Conservation (phyloP, 2,113 vertebrate species). For the Cebus imitator region DNA sequence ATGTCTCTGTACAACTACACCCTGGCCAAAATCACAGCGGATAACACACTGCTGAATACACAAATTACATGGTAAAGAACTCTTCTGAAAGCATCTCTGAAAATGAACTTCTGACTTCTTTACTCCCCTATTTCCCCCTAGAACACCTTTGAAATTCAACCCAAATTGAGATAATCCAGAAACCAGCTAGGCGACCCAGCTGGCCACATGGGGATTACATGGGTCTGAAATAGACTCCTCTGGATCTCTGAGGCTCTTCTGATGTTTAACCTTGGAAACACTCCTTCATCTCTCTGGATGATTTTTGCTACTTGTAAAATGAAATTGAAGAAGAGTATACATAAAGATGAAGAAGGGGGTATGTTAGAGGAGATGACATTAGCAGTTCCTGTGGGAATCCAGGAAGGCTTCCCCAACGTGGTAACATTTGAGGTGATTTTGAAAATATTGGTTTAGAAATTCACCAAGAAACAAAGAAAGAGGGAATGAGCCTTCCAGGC, state of each 20-base stretch:
- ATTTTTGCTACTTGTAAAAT: constrained; percentile 3
- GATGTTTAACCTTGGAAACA: not conserved
- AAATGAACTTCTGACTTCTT: not conserved
- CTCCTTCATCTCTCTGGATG: not conserved
- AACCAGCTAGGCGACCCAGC: not conserved
- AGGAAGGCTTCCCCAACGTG: not conserved
- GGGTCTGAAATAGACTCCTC: not conserved
- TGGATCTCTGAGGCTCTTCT: not conserved
- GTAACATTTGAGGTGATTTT: not conserved
- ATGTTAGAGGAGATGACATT: not conserved
- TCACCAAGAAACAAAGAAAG: not conserved
- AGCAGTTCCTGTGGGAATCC: not conserved
- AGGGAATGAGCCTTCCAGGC: not conserved
- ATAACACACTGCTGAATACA: not conserved
- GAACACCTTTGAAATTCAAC: not conserved
- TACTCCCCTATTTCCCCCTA: not conserved
- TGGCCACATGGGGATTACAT: not conserved
- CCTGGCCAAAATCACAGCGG: not conserved
- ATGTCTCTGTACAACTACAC: not conserved
- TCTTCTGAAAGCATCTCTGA: not conserved
- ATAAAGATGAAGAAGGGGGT: not conserved
- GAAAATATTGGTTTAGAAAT: not conserved
- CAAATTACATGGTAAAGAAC: not conserved
- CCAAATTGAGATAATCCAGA: not conserved
- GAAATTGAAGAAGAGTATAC: not conserved